A percentile compares a stretch with the other conserved stretches of the same genome.
These are phyloP conservation scores for Andrena flavipes DNA, from an alignment of 2,888 invertebrate genomes.

Conservation along the genomic window DNA sequence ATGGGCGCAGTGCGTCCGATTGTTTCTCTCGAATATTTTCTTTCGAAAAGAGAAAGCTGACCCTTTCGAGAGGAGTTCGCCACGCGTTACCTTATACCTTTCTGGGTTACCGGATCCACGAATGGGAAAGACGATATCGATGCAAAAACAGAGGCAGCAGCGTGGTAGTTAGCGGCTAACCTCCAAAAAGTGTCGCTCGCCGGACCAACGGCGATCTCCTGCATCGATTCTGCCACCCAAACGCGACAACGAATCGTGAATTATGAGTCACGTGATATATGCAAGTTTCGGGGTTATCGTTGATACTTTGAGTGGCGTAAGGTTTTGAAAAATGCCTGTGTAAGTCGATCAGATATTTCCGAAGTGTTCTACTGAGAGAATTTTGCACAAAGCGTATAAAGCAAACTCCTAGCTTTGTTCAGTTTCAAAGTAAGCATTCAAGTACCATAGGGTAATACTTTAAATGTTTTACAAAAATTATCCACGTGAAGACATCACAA, in stretches of 20 bases:
- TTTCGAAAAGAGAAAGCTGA: slow-evolving; percentile 67
- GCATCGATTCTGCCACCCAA: not conserved
- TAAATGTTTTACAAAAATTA: too few relatives aligned
- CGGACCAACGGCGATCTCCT: not conserved
- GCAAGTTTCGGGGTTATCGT: not conserved
- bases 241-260: not conserved
- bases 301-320: not conserved
- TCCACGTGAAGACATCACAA: too few relatives aligned
- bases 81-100: slow-evolving; percentile 67
- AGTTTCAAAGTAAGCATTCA: too few relatives aligned
- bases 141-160: slow-evolving; percentile 40
- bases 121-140: slow-evolving; percentile 68
- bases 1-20: slow-evolving; percentile 21
- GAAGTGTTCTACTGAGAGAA: too few relatives aligned
- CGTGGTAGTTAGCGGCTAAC: slow-evolving; percentile 28
- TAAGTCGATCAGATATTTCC: too few relatives aligned
- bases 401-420: too few relatives aligned
- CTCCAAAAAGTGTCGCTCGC: slow-evolving; percentile 29
- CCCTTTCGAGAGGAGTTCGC: slow-evolving; percentile 53
- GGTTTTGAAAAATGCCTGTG: too few relatives aligned
- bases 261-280: not conserved
- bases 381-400: too few relatives aligned
- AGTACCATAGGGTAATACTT: too few relatives aligned
- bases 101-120: slow-evolving; percentile 69
- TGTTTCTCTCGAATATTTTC: slow-evolving; percentile 63